Conservation (phyloP, 2,797 vertebrate species). For the Smutsia gigantea region DNA sequence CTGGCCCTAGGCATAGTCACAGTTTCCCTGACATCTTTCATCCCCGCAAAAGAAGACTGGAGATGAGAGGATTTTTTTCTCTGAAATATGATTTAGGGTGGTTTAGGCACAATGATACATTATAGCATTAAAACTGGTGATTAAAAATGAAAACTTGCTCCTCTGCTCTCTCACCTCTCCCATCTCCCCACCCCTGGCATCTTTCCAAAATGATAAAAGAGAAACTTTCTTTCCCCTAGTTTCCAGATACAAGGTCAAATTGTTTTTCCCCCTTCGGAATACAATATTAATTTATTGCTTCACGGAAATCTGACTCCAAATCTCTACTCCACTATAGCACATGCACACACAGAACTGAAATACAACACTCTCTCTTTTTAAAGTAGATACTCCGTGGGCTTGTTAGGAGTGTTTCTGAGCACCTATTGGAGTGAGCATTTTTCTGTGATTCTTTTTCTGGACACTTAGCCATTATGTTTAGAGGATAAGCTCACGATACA, state of each 20-base stretch:
- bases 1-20: background rate
- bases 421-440: background rate
- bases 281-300: constrained; percentile 57
- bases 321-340: background rate
- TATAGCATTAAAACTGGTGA: background rate
- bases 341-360: background rate
- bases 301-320: constrained; percentile 43
- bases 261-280: background rate
- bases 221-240: background rate
- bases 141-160: background rate
- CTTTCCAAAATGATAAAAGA: constrained; percentile 31
- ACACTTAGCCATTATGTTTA: background rate
- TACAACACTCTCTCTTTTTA: background rate
- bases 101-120: background rate
- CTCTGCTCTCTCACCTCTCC: background rate
- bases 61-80: background rate
- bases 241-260: constrained; percentile 39
- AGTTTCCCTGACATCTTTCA: constrained; percentile 50
- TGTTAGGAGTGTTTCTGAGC: background rate
- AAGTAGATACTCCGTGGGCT: background rate
- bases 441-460: background rate
- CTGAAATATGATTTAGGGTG: background rate
- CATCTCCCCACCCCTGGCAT: background rate
- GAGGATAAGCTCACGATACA: background rate
- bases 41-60: background rate